phyloP scores from a whole-genome alignment of 2,797 vertebrate genomes.

The Myripristis murdjan region DNA sequence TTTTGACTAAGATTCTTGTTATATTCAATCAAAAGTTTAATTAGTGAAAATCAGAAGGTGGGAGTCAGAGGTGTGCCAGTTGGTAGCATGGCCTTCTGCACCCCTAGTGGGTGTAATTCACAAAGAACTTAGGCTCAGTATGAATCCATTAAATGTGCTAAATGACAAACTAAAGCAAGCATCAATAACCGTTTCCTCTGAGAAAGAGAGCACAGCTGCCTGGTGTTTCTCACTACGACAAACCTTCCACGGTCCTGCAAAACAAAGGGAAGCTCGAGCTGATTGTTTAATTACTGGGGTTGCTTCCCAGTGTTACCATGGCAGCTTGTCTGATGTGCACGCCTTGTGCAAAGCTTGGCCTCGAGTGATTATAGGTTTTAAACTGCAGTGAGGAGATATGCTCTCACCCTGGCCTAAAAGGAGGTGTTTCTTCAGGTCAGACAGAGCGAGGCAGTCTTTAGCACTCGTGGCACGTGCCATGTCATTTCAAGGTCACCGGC shows the following conservation, averaged over 20 bases:
- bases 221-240: constrained; percentile 60
- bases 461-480: constrained; percentile 10
- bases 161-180: constrained; percentile 59
- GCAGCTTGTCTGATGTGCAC: constrained; percentile 81
- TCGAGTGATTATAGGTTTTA: constrained; percentile 78
- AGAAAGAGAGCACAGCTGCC: constrained; percentile 74
- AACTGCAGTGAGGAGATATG: constrained; percentile 36
- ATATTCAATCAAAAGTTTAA: constrained; percentile 4
- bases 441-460: not conserved
- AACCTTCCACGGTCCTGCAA: constrained; percentile 75
- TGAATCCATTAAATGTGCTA: constrained; percentile 51
- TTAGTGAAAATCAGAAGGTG: not conserved
- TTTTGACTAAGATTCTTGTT: not conserved
- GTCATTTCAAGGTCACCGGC: constrained; percentile 64
- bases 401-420: constrained; percentile 24
- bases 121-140: constrained; percentile 37
- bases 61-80: constrained; percentile 31
- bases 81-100: constrained; percentile 45
- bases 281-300: constrained; percentile 92
- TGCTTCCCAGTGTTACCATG: constrained; percentile 84
- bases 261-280: constrained; percentile 85
- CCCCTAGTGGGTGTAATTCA: constrained; percentile 63
- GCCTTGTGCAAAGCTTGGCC: constrained; percentile 43
- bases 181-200: constrained; percentile 66
- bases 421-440: constrained; percentile 8